Evolutionary conservation across 2,888 invertebrate species (phyloP).

Genomic region (Scaptomyza parva): DNA sequence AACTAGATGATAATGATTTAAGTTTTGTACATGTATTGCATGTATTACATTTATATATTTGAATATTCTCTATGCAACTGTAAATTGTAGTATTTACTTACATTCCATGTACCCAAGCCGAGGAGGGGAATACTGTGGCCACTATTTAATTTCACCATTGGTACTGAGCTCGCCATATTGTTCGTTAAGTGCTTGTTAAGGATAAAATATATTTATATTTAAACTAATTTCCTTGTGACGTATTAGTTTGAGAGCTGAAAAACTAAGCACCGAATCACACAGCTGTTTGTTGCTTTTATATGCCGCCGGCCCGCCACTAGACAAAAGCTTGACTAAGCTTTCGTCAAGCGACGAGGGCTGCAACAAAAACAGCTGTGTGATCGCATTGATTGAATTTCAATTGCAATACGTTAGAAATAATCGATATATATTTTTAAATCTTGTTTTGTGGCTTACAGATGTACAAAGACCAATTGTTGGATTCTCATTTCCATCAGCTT

Average conservation of each 20-base stretch:
- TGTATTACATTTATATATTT: neutral
- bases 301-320: constrained; percentile 7
- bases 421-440: constrained; percentile 12
- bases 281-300: constrained; percentile 70
- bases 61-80: neutral
- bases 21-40: neutral
- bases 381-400: constrained; percentile 14
- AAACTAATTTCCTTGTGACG: neutral
- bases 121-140: constrained; percentile 88
- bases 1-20: constrained; percentile 20
- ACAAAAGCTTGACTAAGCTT: constrained; percentile 36
- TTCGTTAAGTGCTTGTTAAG: constrained; percentile 1
- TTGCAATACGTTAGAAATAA: constrained; percentile 6
- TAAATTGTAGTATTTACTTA: constrained; percentile 82
- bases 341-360: constrained; percentile 33
- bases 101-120: constrained; percentile 92
- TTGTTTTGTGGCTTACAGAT: too few species aligned
- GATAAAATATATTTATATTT: constrained; percentile 13
- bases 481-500: constrained; percentile 42
- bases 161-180: constrained; percentile 79
- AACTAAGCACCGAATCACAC: constrained; percentile 41
- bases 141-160: constrained; percentile 87
- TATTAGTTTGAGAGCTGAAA: constrained; percentile 1
- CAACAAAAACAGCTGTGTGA: constrained; percentile 34
- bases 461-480: constrained; percentile 67